phyloP scores from a whole-genome alignment of 2,113 vertebrate species.

The Salvelinus sp. region DNA sequence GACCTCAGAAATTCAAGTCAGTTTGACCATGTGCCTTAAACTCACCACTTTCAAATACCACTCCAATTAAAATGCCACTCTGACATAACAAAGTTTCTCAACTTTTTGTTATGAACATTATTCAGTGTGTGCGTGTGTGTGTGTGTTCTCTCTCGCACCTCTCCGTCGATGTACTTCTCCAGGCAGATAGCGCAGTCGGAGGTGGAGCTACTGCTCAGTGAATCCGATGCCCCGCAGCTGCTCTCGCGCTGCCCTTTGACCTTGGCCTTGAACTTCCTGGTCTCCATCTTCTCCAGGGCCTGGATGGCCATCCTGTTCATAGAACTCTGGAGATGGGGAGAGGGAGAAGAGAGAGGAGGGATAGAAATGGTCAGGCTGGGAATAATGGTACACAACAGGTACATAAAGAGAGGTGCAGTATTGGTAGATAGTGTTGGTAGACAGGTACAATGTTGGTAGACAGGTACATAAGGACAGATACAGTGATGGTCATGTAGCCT shows the following conservation, averaged over 20 bases:
- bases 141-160: slow-evolving; percentile 74
- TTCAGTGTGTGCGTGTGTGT: background rate
- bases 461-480: background rate
- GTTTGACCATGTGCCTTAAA: background rate
- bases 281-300: slow-evolving; percentile 98
- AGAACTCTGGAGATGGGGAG: slow-evolving; percentile 79
- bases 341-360: background rate
- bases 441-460: no score
- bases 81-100: background rate
- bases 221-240: slow-evolving; percentile 87
- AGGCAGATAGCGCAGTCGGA: slow-evolving; percentile 99
- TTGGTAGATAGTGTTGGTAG: no score
- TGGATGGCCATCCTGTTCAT: slow-evolving; percentile 98
- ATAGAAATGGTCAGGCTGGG: background rate
- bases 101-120: background rate
- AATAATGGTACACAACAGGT: no score
- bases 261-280: slow-evolving; percentile 95
- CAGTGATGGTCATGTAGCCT: no score
- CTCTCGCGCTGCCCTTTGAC: slow-evolving; percentile 86
- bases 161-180: slow-evolving; percentile 97
- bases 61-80: background rate
- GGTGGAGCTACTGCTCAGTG: slow-evolving; percentile 93
- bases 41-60: background rate
- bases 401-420: no score
- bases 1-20: slow-evolving; percentile 46